Conservation (phyloP, 2,797 vertebrate species). For the Pangasius mekongensis region DNA sequence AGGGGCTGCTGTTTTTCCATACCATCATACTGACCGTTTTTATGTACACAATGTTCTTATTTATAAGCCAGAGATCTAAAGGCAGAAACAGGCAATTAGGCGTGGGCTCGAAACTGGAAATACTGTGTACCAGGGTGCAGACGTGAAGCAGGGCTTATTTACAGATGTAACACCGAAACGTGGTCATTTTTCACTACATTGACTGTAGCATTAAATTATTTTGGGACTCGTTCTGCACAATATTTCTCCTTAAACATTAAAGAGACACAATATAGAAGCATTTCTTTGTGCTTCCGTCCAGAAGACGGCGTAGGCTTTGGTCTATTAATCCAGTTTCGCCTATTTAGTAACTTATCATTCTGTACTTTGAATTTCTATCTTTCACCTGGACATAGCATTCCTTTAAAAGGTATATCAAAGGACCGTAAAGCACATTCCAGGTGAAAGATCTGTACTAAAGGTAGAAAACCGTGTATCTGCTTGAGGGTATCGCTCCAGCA, state of each 20-base stretch:
- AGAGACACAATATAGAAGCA: neutral
- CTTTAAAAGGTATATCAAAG: neutral
- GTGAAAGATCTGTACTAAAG: neutral
- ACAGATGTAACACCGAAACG: neutral
- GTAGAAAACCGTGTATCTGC: neutral
- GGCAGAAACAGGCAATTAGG: slow-evolving; percentile 10
- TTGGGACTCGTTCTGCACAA: neutral
- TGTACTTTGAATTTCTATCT: neutral
- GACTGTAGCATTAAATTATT: neutral
- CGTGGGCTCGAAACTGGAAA: neutral
- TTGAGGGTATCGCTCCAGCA: too few relatives aligned
- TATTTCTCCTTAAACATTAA: neutral
- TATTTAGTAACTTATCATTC: neutral
- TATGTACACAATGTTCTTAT: slow-evolving; percentile 20
- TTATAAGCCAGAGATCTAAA: slow-evolving; percentile 8
- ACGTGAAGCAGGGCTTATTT: neutral
- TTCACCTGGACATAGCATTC: neutral
- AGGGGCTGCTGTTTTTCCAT: neutral
- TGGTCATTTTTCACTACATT: neutral
- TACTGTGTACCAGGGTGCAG: neutral
- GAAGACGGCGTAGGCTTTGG: neutral
- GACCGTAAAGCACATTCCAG: neutral
- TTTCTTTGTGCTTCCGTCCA: neutral
- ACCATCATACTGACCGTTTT: neutral
- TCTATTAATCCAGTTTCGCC: neutral